phyloP scores from a whole-genome alignment of 2,888 invertebrate species.

The Cataglyphis cursor region DNA sequence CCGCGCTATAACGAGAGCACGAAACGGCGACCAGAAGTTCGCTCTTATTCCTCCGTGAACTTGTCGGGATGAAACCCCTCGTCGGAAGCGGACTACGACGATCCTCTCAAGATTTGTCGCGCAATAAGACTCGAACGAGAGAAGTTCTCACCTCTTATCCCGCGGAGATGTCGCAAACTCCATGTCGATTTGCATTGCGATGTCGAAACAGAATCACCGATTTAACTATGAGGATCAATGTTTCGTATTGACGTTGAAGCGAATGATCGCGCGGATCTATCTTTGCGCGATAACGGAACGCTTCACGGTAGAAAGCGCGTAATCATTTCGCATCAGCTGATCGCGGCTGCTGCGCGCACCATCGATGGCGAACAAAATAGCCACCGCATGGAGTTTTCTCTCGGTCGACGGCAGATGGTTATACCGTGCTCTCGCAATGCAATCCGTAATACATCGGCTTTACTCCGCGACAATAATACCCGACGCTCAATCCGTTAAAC shows the following conservation, averaged over 20 bases:
- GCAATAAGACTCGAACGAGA: conserved; percentile 4
- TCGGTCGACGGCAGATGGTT: conserved; percentile 33
- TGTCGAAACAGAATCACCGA: background rate
- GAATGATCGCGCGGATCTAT: background rate
- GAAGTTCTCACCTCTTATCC: conserved; percentile 30
- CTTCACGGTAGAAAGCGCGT: background rate
- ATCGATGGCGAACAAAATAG: conserved; percentile 28
- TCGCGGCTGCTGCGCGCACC: conserved; percentile 7
- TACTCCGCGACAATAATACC: conserved; percentile 58
- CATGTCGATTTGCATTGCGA: background rate
- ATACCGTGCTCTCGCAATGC: conserved; percentile 21
- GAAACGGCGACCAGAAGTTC: conserved; percentile 31
- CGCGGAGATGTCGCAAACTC: background rate
- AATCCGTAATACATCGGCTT: conserved; percentile 57
- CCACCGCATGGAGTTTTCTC: conserved; percentile 11
- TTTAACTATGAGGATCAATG: background rate
- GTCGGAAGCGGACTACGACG: conserved; percentile 14
- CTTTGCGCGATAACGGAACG: conserved; percentile 8
- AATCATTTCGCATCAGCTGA: background rate
- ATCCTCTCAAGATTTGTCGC: conserved; percentile 21
- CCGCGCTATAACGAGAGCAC: conserved; percentile 14
- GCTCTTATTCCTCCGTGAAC: conserved; percentile 35
- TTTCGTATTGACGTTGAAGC: background rate
- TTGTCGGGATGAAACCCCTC: conserved; percentile 5
- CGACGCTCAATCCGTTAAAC: conserved; percentile 43